Conservation (phyloP, 2,888 invertebrate genomes). For the Calliphora vomitoria region DNA sequence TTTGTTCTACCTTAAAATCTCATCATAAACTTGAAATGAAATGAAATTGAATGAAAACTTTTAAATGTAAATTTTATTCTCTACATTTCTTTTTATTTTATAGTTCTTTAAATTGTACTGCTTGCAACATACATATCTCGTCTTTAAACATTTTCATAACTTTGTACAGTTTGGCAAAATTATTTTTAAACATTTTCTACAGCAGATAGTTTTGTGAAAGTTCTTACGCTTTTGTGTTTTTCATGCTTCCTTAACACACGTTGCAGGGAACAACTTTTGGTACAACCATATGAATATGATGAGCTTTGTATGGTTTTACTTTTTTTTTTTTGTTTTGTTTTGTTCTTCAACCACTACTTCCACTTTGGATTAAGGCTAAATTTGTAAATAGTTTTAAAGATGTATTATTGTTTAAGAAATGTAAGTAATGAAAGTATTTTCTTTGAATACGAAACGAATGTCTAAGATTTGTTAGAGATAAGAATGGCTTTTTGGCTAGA, state of each 20-base stretch:
- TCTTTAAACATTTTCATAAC: constrained; percentile 36
- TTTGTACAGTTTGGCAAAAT: constrained; percentile 31
- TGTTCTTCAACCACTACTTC: neutral
- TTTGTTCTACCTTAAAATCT: neutral
- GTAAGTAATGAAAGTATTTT: constrained; percentile 15
- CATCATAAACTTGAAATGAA: constrained; percentile 25
- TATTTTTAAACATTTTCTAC: constrained; percentile 27
- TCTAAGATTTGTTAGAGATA: constrained; percentile 1
- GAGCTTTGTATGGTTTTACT: neutral
- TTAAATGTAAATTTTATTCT: neutral
- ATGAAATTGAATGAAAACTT: constrained; percentile 51
- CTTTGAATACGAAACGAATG: neutral
- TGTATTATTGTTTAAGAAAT: neutral
- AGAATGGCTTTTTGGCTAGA: neutral
- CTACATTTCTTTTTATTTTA: neutral
- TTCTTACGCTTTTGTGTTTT: neutral
- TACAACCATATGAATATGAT: constrained; percentile 12
- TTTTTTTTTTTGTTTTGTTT: neutral
- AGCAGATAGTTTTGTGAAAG: constrained; percentile 5
- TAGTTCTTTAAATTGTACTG: neutral
- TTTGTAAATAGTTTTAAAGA: constrained; percentile 45
- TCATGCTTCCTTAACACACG: neutral
- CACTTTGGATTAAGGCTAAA: neutral
- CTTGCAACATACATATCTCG: neutral
- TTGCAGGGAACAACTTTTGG: neutral